Conservation (phyloP, 2,113 vertebrate genomes). For the Cavia porcellus region DNA sequence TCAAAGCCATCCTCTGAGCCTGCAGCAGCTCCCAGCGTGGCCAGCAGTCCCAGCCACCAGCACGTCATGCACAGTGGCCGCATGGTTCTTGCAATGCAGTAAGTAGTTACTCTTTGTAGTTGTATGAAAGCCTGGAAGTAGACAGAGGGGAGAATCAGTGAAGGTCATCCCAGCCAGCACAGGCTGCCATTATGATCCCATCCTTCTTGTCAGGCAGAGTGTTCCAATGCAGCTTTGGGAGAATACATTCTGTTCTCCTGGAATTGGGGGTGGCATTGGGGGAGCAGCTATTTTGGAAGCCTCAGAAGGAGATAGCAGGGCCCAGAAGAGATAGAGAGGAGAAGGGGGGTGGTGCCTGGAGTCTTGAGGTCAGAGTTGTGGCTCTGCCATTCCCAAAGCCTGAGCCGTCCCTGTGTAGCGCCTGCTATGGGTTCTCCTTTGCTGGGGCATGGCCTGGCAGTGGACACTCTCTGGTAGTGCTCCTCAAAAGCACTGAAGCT, state of each 20-base stretch:
- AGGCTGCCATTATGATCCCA: background rate
- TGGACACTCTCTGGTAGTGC: too few relatives aligned
- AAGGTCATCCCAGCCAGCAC: background rate
- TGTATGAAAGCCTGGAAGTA: slow-evolving; percentile 64
- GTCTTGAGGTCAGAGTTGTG: background rate
- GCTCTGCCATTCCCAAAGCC: background rate
- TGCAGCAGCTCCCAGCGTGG: slow-evolving; percentile 81
- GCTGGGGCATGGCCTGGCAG: background rate
- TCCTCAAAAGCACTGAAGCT: background rate
- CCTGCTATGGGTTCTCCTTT: background rate
- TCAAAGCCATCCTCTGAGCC: slow-evolving; percentile 89
- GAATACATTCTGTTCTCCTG: background rate
- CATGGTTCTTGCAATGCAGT: slow-evolving; percentile 84
- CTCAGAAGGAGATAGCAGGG: background rate
- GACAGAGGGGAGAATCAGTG: slow-evolving; percentile 59
- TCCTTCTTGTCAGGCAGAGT: background rate
- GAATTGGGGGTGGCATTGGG: background rate
- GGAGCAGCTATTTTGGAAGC: background rate
- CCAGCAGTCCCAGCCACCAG: slow-evolving; percentile 89
- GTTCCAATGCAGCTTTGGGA: background rate
- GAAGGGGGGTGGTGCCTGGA: background rate
- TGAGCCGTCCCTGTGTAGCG: background rate
- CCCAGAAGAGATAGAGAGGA: background rate
- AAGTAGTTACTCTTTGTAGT: slow-evolving; percentile 14
- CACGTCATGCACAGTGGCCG: slow-evolving; percentile 85